Conservation (phyloP, 2,113 vertebrate species). For the Albula glossodonta region DNA sequence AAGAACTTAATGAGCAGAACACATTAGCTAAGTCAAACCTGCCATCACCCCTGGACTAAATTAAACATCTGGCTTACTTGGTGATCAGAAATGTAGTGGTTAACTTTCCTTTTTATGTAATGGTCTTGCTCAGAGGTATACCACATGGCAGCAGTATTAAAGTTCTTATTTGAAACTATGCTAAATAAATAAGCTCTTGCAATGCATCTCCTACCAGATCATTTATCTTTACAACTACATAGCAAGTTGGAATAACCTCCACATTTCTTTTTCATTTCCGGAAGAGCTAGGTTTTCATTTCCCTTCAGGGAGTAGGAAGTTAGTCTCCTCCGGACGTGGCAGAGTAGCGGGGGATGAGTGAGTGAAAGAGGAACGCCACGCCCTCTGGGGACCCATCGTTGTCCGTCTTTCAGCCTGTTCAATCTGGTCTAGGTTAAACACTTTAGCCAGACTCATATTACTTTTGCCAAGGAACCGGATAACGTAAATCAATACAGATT, state of each 20-base stretch:
- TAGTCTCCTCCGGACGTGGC: not conserved
- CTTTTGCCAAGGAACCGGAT: not conserved
- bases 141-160: not conserved
- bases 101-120: not conserved
- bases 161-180: not conserved
- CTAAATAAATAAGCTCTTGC: not conserved
- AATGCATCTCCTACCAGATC: not conserved
- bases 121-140: not conserved
- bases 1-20: not conserved
- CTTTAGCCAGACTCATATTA: slow-evolving; percentile 9
- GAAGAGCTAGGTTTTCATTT: not conserved
- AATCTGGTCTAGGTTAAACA: slow-evolving; percentile 2
- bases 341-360: not conserved
- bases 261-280: not conserved
- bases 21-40: not conserved
- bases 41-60: not conserved
- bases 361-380: not conserved
- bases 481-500: slow-evolving; percentile 5
- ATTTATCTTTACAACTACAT: not conserved
- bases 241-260: not conserved
- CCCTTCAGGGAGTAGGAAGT: not conserved
- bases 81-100: not conserved
- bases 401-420: not conserved
- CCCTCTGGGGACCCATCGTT: not conserved
- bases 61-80: not conserved